Evolutionary conservation across 2,888 invertebrate species (phyloP), one percentile per base, ranked within the genome.

Genomic region (Caenorhabditis sp.): DNA sequence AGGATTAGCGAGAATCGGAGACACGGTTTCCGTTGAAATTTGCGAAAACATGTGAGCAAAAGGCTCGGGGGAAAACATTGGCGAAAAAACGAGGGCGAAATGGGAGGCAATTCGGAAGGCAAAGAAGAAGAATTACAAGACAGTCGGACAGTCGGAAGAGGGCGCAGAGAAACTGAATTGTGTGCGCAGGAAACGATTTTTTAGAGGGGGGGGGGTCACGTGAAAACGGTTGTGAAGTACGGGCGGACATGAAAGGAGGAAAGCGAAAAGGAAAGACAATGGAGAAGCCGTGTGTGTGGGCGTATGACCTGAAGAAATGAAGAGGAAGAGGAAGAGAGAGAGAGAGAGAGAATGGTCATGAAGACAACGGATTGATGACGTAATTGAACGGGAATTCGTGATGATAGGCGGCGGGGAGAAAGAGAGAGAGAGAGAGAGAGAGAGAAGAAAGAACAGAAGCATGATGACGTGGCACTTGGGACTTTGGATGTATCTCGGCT

Each of bases 131-230:
- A 30, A 30, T n/a, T 27, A 2, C 30, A 27, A 48, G 22, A 22
- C n/a, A n/a, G n/a, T 37, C 37, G 13, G 27, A 43, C 27, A 56
- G 30, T 43, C 56, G 41, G 39, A 56, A 27, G 27, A 13, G 26
- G 7, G 20, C 17, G 30, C 30, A 5, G 35, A 35, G 35, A 35
- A 9, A 35, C 35, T 9, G 35, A 35, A 35, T 9, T 35, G 35
- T 3, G 35, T 7, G 59, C 35, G 46, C 61, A 48, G 48, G 30
- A 62, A 62, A 6, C 22, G 39, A 62, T 62, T 50, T 62, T 62
- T 62, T 39, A 52, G 53, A 26, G 32, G 22, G 15, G 39, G 15
- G 17, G 30, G 45, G 66, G 56, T 52, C 52, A 53, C 50, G 66
- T 48, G 66, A 35, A 46, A 17, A 30, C 39, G n/a, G n/a, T n/a